Conservation (phyloP, 2,113 vertebrate species). For the Patagioenas fasciata region DNA sequence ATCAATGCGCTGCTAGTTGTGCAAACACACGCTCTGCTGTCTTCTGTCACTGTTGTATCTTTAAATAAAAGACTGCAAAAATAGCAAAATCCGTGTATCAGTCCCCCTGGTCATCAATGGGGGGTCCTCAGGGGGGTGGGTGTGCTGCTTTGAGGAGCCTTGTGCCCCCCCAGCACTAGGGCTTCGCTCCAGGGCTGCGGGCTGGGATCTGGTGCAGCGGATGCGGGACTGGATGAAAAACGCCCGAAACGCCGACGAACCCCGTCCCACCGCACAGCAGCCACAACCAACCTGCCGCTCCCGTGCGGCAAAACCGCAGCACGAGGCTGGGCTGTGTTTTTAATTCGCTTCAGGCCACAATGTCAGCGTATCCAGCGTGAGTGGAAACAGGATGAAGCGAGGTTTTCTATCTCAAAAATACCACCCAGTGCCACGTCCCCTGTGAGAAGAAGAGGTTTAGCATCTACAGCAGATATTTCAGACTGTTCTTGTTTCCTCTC, state of each 20-base stretch:
- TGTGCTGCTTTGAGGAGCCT: not conserved
- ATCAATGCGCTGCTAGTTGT: fast-evolving
- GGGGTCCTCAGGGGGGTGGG: fast-evolving
- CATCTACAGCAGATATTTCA: fast-evolving
- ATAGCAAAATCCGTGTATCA: not conserved
- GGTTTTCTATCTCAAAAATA: fast-evolving
- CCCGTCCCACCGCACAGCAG: fast-evolving
- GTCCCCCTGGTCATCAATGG: not conserved
- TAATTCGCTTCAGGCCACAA: fast-evolving
- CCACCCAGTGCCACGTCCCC: fast-evolving
- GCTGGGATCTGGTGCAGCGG: fast-evolving
- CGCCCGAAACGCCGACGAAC: no score
- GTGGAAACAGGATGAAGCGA: not conserved
- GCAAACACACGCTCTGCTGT: fast-evolving
- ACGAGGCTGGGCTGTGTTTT: fast-evolving
- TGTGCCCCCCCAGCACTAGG: no score
- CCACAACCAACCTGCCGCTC: fast-evolving
- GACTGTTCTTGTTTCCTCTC: not conserved
- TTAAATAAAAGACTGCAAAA: not conserved
- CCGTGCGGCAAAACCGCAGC: fast-evolving
- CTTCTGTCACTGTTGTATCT: not conserved
- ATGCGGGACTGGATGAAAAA: not conserved
- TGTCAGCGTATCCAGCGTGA: fast-evolving
- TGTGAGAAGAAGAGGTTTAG: not conserved
- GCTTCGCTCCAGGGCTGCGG: not conserved